Percentiles rank a stretch among this genome's conserved stretches.
phyloP scores from a whole-genome alignment of 2,113 vertebrate genomes.

The Climacteris rufus region DNA sequence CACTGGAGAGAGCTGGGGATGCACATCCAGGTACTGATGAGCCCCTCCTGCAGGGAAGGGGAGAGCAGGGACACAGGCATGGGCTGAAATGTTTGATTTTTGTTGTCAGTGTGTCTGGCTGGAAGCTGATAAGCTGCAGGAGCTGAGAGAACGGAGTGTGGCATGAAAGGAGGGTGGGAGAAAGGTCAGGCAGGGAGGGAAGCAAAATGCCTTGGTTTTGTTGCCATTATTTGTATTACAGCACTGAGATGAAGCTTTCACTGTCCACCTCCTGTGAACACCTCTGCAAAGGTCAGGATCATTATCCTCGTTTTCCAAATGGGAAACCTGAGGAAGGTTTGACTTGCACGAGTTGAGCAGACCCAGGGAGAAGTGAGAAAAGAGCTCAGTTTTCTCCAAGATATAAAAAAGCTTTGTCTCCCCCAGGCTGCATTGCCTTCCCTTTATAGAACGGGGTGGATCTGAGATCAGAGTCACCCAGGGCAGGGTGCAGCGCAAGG shows the following conservation, averaged over 20 bases:
- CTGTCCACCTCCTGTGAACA: background rate
- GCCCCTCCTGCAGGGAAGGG: background rate
- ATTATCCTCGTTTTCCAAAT: background rate
- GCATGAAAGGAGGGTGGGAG: background rate
- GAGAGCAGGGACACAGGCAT: background rate
- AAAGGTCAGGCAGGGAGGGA: background rate
- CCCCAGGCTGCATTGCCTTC: fast-evolving
- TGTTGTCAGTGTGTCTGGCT: background rate
- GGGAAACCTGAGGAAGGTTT: background rate
- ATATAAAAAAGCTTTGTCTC: background rate
- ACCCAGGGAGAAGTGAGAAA: background rate
- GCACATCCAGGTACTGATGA: background rate
- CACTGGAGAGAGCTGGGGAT: background rate
- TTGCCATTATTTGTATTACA: background rate
- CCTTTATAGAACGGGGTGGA: background rate
- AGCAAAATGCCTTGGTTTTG: background rate
- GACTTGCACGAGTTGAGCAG: background rate
- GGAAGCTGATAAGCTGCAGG: background rate
- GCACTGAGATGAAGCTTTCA: background rate
- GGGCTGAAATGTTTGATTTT: background rate
- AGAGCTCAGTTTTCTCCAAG: background rate
- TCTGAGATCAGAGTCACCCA: background rate
- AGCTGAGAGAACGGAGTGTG: background rate
- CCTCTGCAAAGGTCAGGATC: background rate
- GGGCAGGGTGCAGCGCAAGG: background rate